Evolutionary conservation across 2,113 vertebrate species (phyloP).

Genomic region (Catagonus wagneri): DNA sequence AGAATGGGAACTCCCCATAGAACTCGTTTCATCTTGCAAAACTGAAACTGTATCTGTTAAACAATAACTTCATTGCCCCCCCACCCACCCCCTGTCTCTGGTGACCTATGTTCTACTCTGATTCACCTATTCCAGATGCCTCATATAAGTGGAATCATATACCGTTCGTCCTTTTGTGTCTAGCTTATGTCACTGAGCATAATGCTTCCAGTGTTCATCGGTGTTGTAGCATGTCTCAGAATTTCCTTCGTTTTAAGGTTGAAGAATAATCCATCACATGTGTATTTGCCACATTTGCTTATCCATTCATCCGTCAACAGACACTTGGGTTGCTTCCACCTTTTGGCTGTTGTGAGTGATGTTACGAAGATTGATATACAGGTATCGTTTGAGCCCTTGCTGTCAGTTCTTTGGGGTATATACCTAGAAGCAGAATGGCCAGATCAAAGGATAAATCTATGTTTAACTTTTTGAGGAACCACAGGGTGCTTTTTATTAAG

Average conservation of each 20-base stretch:
- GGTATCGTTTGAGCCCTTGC: neutral
- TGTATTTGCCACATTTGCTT: neutral
- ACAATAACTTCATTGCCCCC: neutral
- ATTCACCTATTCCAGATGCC: neutral
- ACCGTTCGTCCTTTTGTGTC: neutral
- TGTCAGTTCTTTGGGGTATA: neutral
- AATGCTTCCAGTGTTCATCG: neutral
- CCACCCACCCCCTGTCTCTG: neutral
- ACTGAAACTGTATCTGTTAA: neutral
- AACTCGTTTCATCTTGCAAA: neutral
- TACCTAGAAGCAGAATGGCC: neutral
- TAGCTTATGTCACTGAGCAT: neutral
- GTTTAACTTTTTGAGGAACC: constrained; percentile 19
- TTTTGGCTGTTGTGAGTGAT: neutral
- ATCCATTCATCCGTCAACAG: neutral
- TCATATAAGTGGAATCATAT: neutral
- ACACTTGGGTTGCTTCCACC: neutral
- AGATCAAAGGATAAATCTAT: neutral
- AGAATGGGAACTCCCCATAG: too few relatives aligned
- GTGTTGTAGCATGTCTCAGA: neutral
- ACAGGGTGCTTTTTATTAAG: neutral
- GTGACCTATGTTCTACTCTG: neutral
- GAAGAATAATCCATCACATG: neutral
- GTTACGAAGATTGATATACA: neutral
- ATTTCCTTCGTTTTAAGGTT: neutral